Evolutionary conservation across 2,888 invertebrate genomes (phyloP).

Genomic region (Tachina lurida): DNA sequence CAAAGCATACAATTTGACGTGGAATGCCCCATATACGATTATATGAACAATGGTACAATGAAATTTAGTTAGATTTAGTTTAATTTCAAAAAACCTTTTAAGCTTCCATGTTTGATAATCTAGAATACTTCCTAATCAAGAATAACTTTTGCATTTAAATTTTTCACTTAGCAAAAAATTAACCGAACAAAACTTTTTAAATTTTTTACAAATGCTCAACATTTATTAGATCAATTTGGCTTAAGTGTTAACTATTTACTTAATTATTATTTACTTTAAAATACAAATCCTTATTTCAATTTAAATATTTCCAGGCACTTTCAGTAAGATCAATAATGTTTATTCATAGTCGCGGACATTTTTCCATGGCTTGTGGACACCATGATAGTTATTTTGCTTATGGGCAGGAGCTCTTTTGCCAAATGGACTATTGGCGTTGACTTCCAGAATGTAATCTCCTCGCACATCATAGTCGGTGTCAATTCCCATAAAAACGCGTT

Average conservation of each 20-base stretch:
- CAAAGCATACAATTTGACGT: too few species aligned
- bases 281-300: neutral
- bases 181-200: conserved; percentile 20
- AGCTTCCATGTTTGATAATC: too few species aligned
- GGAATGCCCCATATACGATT: too few species aligned
- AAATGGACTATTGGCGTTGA: conserved; percentile 79
- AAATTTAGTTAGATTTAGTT: too few species aligned
- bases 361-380: conserved; percentile 66
- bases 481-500: conserved; percentile 81
- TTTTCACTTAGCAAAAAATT: too few species aligned
- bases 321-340: neutral
- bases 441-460: conserved; percentile 81
- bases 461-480: conserved; percentile 75
- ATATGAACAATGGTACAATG: too few species aligned
- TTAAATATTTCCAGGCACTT: neutral
- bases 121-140: too few species aligned
- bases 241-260: conserved; percentile 14
- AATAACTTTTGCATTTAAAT: too few species aligned
- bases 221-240: conserved; percentile 42
- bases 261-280: neutral
- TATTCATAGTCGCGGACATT: neutral
- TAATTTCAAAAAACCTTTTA: too few species aligned
- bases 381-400: conserved; percentile 75
- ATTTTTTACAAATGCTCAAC: conserved; percentile 17
- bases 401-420: conserved; percentile 78